Base-by-base conservation (phyloP, 2,797 vertebrate genomes). In the Phoxinus dragarum region DNA sequence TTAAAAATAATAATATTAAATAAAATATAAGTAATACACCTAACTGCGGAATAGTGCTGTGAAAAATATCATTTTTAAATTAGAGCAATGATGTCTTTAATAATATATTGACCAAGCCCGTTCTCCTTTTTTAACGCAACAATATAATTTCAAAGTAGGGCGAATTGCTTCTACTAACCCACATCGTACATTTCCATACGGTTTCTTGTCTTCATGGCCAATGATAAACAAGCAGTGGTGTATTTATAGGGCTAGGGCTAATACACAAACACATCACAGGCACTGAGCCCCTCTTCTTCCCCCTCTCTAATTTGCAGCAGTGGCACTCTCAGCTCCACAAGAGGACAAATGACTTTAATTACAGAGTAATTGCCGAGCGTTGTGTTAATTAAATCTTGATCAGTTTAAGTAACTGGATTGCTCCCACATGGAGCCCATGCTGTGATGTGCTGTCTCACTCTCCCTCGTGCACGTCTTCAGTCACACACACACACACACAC, bases 341-440 rank as follows among this genome's bases (percentile, higher is more conserved):
- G 93, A 94, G 97, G 96, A 95, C 96, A 98, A 97, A 98, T 98
- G 94, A 97, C 96, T 98, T 98, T 98, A 97, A 98, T 98, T 97
- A 98, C 94, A 93, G 96, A 96, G 96, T 98, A 97, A 98, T 98
- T 97, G 97, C 96, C 93, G 94, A 96, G 96, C 96, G 96, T 95
- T 94, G 96, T 95, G 97, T 96, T 97, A 98, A 98, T 99, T 98
- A 98, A 98, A 99, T 98, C 97, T 98, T 97, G 96, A 98, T 98
- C 97, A 97, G 96, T 98, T 97, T 95, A 97, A 98, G 96, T 97
- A 97, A 97, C 96, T 95, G 97, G 97, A 99, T 98, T 97, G 97
- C 96, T 97, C 95, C 94, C 95, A 96, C 96, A 96, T 96, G 95
- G 96, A 96, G 97, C 94, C 94, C 96, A 95, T 90, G 91, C 91